A percentile compares a stretch with the other conserved stretches of the same genome.
These are phyloP conservation scores for Drosophila histrio DNA, from an alignment of 2,888 invertebrate genomes.

Conservation along the genomic window DNA sequence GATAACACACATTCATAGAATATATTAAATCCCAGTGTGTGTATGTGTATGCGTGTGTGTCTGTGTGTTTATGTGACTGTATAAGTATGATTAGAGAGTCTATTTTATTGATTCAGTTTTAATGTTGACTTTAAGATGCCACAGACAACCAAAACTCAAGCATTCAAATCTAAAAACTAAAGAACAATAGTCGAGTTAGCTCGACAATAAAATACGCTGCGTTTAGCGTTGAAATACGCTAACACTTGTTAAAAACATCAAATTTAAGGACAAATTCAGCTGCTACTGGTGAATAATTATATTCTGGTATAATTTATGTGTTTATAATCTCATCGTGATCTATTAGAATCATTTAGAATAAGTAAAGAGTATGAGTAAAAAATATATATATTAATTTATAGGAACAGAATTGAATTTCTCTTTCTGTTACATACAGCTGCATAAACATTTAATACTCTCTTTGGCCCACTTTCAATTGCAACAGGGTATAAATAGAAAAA, in stretches of 20 bases:
- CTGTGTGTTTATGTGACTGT: not conserved
- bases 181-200: too few species aligned
- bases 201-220: not conserved
- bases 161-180: not conserved
- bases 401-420: not conserved
- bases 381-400: too few species aligned
- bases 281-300: too few species aligned
- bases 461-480: not conserved
- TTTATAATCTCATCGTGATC: too few species aligned
- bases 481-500: not conserved
- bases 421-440: not conserved
- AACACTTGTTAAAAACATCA: not conserved
- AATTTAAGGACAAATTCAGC: too few species aligned
- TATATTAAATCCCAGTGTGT: not conserved
- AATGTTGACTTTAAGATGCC: constrained; percentile 2
- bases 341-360: too few species aligned
- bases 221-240: too few species aligned
- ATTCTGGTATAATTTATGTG: too few species aligned
- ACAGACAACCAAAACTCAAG: not conserved
- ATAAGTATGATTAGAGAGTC: not conserved
- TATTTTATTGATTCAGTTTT: constrained; percentile 47
- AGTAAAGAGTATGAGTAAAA: too few species aligned
- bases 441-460: not conserved
- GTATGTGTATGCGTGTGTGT: not conserved
- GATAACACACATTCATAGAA: constrained; percentile 11